Conservation (phyloP, 2,888 invertebrate species). For the Patella caerulea region DNA sequence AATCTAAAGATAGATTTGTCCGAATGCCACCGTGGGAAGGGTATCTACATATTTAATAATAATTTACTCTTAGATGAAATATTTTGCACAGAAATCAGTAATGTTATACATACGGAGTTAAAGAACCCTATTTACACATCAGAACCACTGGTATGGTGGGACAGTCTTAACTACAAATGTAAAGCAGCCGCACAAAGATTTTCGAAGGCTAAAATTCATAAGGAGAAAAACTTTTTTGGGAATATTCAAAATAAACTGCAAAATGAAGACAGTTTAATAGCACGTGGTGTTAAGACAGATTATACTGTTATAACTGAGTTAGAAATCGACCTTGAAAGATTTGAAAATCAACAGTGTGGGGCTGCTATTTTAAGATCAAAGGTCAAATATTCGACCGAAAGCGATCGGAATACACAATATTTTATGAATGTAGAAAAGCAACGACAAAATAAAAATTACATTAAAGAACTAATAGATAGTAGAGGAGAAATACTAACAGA, state of each 20-base stretch:
- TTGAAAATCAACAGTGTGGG: neutral
- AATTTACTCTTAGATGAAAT: neutral
- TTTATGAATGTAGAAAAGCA: neutral
- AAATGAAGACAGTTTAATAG: too few species aligned
- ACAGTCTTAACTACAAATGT: neutral
- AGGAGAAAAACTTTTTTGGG: too few species aligned
- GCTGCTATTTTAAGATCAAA: neutral
- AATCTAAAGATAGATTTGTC: too few species aligned
- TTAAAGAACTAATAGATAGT: neutral
- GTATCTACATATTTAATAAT: neutral
- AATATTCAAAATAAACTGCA: too few species aligned
- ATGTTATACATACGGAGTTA: too few species aligned
- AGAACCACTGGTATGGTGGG: neutral
- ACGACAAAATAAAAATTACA: neutral
- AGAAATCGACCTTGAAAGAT: neutral
- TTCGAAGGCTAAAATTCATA: too few species aligned
- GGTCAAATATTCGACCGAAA: neutral
- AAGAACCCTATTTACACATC: too few species aligned
- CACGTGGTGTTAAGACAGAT: too few species aligned
- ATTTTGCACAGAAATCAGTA: neutral
- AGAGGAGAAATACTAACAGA: too few species aligned
- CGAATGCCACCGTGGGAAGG: neutral
- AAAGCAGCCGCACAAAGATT: too few species aligned
- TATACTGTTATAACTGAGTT: too few species aligned
- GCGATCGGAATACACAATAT: neutral